Conservation (phyloP, 2,113 vertebrate species). For the Rhabdomys dilectus region DNA sequence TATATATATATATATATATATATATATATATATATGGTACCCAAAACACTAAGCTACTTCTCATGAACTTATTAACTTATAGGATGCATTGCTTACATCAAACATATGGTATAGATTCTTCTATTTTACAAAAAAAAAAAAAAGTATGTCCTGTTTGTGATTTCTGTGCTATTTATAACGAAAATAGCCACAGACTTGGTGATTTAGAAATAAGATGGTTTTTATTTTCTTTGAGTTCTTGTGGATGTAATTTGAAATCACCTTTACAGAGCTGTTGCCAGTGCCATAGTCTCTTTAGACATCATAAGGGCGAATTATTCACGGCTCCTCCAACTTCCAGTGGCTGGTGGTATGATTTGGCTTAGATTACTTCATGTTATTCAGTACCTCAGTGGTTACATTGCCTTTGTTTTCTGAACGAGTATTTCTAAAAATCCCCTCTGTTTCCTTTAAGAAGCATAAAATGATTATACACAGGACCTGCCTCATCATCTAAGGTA, state of each 20-base stretch:
- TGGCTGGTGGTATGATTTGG: no score
- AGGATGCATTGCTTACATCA: background rate
- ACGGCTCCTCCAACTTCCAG: background rate
- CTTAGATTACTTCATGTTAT: no score
- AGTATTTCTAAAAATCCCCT: background rate
- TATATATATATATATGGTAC: background rate
- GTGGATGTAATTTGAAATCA: background rate
- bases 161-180: background rate
- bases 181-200: background rate
- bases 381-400: background rate
- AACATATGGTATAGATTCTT: background rate
- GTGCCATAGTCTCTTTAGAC: rapidly evolving
- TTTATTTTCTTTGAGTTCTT: background rate
- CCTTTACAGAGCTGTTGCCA: background rate
- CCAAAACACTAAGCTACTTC: background rate
- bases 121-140: background rate
- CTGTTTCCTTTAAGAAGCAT: background rate
- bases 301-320: no score
- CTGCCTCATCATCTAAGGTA: background rate
- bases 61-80: background rate
- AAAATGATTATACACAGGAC: background rate
- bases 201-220: background rate
- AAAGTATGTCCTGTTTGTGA: background rate
- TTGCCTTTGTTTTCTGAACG: background rate
- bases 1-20: no score